phyloP scores from a whole-genome alignment of 2,797 vertebrate genomes.

The Pangasius larnaudii region DNA sequence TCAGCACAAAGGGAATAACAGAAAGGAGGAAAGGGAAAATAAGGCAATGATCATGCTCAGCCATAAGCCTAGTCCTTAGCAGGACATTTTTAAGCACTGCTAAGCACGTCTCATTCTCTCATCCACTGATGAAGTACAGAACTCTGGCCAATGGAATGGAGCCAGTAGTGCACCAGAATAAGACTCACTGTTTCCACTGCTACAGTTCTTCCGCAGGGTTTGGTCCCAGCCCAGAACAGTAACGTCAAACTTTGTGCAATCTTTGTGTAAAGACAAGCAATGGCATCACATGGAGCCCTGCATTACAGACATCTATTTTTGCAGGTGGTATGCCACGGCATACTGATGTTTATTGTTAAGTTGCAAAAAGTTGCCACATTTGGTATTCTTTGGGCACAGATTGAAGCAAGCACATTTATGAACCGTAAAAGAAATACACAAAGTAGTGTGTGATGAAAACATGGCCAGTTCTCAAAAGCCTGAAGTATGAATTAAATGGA shows the following conservation, averaged over 20 bases:
- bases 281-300: neutral
- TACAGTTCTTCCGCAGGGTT: neutral
- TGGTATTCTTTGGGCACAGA: neutral
- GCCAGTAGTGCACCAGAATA: conserved; percentile 25
- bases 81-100: conserved; percentile 31
- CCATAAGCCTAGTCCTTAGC: conserved; percentile 20
- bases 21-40: conserved; percentile 6
- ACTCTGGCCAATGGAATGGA: conserved; percentile 24
- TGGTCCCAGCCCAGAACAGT: neutral
- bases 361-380: conserved; percentile 23
- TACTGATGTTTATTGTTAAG: neutral
- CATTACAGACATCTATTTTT: conserved; percentile 27
- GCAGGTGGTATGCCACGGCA: neutral
- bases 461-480: neutral
- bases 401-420: neutral
- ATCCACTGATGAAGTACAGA: conserved; percentile 40
- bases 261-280: conserved; percentile 7
- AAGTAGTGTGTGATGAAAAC: neutral
- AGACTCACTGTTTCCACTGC: conserved; percentile 24
- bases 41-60: conserved; percentile 1
- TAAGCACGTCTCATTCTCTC: conserved; percentile 24
- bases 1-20: neutral
- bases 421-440: neutral
- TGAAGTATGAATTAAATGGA: neutral
- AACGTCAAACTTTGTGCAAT: conserved; percentile 14